Evolutionary conservation across 2,888 invertebrate genomes (phyloP).

Genomic region (Fabriciana adippe): DNA sequence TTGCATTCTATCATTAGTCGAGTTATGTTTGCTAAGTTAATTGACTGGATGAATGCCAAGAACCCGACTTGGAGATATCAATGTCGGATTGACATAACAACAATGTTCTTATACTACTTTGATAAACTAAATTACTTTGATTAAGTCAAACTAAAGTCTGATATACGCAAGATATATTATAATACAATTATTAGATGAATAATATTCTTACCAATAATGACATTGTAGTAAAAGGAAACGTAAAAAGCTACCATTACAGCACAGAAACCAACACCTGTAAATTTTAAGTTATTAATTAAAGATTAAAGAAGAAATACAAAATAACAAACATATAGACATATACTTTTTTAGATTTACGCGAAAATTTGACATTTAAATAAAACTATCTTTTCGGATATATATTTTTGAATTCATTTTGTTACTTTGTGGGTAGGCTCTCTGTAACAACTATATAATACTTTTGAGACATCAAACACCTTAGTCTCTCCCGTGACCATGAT

Average conservation of each 20-base stretch:
- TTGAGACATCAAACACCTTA: too few species aligned
- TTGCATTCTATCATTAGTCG: background rate
- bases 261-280: slow-evolving; percentile 89
- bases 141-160: background rate
- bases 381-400: too few species aligned
- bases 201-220: slow-evolving; percentile 86
- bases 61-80: slow-evolving; percentile 8
- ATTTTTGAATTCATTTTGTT: too few species aligned
- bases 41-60: background rate
- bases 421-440: too few species aligned
- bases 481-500: too few species aligned
- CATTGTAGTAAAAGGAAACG: slow-evolving; percentile 92
- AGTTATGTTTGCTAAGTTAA: slow-evolving; percentile 1
- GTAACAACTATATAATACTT: too few species aligned
- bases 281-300: background rate
- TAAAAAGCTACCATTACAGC: slow-evolving; percentile 90
- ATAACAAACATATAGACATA: background rate
- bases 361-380: too few species aligned
- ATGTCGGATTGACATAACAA: slow-evolving; percentile 18
- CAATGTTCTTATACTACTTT: slow-evolving; percentile 12
- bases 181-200: background rate
- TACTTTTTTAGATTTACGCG: too few species aligned
- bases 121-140: slow-evolving; percentile 13
- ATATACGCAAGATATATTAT: background rate
- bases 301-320: background rate